phyloP scores from a whole-genome alignment of 2,797 vertebrate species.

The Danio aesculapii region DNA sequence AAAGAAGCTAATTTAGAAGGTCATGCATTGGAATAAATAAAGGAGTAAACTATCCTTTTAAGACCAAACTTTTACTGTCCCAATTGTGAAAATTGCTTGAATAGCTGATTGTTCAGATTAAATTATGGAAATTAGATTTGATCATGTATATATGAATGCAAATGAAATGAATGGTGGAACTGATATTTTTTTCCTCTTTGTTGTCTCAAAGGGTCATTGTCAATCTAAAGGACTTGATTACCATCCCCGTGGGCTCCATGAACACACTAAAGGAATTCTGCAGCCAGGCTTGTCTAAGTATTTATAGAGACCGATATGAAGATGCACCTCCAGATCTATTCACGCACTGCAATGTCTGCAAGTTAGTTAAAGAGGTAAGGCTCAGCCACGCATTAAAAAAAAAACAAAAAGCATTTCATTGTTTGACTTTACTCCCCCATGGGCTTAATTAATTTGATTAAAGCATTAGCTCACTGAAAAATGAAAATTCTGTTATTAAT shows the following conservation, averaged over 20 bases:
- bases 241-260: conserved; percentile 87
- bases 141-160: neutral
- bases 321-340: conserved; percentile 71
- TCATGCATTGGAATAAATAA: neutral
- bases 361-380: conserved; percentile 87
- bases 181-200: neutral
- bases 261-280: conserved; percentile 90
- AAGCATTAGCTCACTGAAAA: neutral
- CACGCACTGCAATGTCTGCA: conserved; percentile 91
- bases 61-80: neutral
- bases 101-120: neutral
- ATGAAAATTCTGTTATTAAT: no score
- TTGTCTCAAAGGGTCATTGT: conserved; percentile 84
- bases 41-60: neutral
- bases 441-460: neutral
- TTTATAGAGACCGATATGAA: conserved; percentile 88
- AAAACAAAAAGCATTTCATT: neutral
- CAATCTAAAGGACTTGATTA: conserved; percentile 95
- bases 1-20: neutral
- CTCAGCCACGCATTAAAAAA: neutral
- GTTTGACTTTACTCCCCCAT: neutral
- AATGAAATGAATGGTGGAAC: neutral
- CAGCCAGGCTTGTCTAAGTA: conserved; percentile 91
- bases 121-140: neutral
- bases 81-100: neutral